These are phyloP conservation scores for Drosophila mojavensis DNA, from an alignment of 1,140 invertebrate species.

Conservation along the genomic window DNA sequence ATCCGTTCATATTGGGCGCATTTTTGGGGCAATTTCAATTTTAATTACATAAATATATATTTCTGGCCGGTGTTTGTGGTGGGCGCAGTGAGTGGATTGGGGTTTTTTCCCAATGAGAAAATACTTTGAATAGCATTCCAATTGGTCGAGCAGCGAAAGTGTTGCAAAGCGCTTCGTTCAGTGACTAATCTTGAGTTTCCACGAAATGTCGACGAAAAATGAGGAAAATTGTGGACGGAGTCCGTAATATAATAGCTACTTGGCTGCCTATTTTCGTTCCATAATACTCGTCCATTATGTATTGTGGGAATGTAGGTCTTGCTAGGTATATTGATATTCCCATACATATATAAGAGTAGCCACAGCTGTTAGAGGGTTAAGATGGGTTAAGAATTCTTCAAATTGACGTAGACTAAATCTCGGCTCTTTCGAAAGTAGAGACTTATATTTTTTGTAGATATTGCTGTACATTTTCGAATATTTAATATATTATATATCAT, in stretches of 20 bases:
- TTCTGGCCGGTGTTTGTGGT: not conserved
- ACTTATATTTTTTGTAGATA: too few relatives aligned
- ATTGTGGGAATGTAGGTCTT: not conserved
- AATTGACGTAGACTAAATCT: too few relatives aligned
- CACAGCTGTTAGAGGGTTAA: too few relatives aligned
- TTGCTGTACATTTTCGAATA: too few relatives aligned
- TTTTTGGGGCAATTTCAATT: conserved; percentile 28
- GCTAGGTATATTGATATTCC: too few relatives aligned
- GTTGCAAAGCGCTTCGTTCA: conserved; percentile 4
- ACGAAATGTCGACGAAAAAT: conserved; percentile 9
- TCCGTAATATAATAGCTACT: conserved; percentile 1
- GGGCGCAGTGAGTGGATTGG: conserved; percentile 3
- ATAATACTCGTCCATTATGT: too few relatives aligned
- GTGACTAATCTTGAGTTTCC: conserved; percentile 43
- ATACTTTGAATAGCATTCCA: conserved; percentile 32
- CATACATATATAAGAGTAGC: too few relatives aligned
- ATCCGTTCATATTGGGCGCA: conserved; percentile 27
- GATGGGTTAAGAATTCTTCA: too few relatives aligned
- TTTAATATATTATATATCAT: too few relatives aligned
- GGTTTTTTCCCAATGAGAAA: conserved; percentile 5
- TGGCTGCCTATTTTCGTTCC: too few relatives aligned
- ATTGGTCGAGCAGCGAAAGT: conserved; percentile 10
- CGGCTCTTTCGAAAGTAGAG: too few relatives aligned
- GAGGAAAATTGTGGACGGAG: not conserved
- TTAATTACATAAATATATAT: conserved; percentile 45